Conservation (phyloP, 2,888 invertebrate genomes). For the Halictus quadricinctus region DNA sequence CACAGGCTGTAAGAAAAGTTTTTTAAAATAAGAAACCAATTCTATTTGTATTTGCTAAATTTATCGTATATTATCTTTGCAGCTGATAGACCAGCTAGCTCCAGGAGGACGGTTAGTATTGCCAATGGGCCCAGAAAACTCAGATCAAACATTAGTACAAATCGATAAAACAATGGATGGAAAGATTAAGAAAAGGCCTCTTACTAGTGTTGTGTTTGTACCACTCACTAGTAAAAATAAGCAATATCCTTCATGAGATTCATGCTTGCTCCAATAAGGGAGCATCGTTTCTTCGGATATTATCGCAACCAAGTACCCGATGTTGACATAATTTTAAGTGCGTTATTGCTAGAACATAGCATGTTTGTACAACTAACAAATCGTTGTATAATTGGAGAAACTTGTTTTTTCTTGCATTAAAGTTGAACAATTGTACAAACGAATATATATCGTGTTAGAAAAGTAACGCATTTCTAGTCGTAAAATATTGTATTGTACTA, state of each 20-base stretch:
- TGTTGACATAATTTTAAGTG: not conserved
- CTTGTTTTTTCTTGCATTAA: not conserved
- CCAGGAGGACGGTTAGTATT: slow-evolving; percentile 96
- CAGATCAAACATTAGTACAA: slow-evolving; percentile 92
- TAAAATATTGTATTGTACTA: slow-evolving; percentile 19
- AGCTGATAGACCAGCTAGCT: slow-evolving; percentile 85
- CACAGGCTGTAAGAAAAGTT: slow-evolving; percentile 86
- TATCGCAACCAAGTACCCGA: slow-evolving; percentile 13
- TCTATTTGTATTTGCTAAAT: not conserved
- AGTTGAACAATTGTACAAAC: not conserved
- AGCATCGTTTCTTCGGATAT: slow-evolving; percentile 40
- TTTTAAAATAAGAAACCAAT: not conserved
- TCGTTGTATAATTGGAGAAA: slow-evolving; percentile 4
- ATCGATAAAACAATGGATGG: slow-evolving; percentile 95
- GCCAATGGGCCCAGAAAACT: slow-evolving; percentile 94
- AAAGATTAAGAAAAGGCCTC: slow-evolving; percentile 87
- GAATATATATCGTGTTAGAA: not conserved
- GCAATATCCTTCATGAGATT: slow-evolving; percentile 85
- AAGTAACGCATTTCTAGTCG: slow-evolving; percentile 12
- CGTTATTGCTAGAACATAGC: not conserved
- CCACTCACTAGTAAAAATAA: slow-evolving; percentile 94
- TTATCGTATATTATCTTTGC: not conserved
- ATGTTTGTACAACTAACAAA: not conserved
- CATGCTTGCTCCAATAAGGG: slow-evolving; percentile 75
- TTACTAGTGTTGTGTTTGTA: slow-evolving; percentile 98